Evolutionary conservation across 2,113 vertebrate genomes (phyloP), one percentile per base, ranked within the genome.

Genomic region (Excalfactoria chinensis): DNA sequence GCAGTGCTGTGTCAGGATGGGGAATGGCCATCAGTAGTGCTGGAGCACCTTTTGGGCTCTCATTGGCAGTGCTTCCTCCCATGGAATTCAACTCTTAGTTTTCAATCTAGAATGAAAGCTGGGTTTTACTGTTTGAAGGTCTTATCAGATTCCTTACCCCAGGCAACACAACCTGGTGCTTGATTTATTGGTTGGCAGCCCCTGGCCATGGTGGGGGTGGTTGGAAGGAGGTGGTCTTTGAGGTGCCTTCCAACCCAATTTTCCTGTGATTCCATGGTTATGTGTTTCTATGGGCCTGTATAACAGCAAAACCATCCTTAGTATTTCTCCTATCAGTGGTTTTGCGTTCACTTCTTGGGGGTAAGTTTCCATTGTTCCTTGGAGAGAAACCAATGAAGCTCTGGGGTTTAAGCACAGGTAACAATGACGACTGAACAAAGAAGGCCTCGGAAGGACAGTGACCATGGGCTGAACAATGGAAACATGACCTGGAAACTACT

Each of bases 301-400:
- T 30, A 53, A 53, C 51, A 11, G 5, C 2, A 53, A 58, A 58
- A 15, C n/a, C 2, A 7, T 7, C 20, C 3, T 63, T 89, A 43
- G 15, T 43, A 43, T 43, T 43, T 43, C 41, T 16, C 41, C 41
- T 43, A 43, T 41, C 1, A 1, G n/a, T 44, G 23, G 9, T 3
- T 34, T 44, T 44, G 23, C 5, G 13, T 75, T 51, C 53, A 2
- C 0, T 32, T 6, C 18, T 78, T 18, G 16, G 19, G 19, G 40
- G 58, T 8, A 58, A 63, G 21, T 59, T 81, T 7, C 30, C 7
- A 3, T 6, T 2, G 0, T 22, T 55, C 14, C 58, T 44, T 51
- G 55, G 23, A 28, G 4, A 34, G 15, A 35, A 7, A 18, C 0
- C 1, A 3, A 19, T 48, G 32, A 48, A 13, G 1, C 6, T 60